These are phyloP conservation scores for Antigone vipio DNA, from an alignment of 2,113 vertebrate species.

Conservation along the genomic window DNA sequence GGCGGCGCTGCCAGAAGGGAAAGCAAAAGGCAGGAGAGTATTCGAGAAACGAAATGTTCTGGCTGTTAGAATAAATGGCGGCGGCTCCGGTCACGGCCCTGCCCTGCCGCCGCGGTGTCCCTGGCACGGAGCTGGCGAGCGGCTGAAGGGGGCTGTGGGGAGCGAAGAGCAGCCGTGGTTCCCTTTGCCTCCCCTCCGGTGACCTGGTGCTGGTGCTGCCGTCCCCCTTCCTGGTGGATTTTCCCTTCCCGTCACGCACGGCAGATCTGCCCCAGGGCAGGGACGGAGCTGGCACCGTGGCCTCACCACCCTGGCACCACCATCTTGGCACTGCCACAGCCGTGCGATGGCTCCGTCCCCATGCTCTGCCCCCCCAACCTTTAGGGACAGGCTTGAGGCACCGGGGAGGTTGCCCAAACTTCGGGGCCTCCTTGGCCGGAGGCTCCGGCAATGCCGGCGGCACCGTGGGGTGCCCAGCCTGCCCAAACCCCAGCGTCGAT, in stretches of 20 bases:
- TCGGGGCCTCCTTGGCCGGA: background rate
- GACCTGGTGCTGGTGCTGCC: background rate
- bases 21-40: background rate
- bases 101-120: rapidly evolving
- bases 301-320: background rate
- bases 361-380: rapidly evolving
- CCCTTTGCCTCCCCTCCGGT: rapidly evolving
- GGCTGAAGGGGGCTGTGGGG: background rate
- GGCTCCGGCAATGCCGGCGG: rapidly evolving
- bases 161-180: background rate
- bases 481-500: rapidly evolving
- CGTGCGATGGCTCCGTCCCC: background rate
- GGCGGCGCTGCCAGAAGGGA: background rate
- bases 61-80: background rate
- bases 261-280: background rate
- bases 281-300: rapidly evolving
- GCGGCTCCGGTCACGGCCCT: background rate
- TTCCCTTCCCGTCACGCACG: background rate
- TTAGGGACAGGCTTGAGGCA: background rate
- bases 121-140: rapidly evolving
- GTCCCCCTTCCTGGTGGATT: background rate
- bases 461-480: rapidly evolving
- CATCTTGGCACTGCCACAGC: rapidly evolving
- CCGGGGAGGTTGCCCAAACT: too few species aligned
- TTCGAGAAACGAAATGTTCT: background rate